Conservation (phyloP, 1,140 invertebrate genomes). For the Drosophila subpulchrella region DNA sequence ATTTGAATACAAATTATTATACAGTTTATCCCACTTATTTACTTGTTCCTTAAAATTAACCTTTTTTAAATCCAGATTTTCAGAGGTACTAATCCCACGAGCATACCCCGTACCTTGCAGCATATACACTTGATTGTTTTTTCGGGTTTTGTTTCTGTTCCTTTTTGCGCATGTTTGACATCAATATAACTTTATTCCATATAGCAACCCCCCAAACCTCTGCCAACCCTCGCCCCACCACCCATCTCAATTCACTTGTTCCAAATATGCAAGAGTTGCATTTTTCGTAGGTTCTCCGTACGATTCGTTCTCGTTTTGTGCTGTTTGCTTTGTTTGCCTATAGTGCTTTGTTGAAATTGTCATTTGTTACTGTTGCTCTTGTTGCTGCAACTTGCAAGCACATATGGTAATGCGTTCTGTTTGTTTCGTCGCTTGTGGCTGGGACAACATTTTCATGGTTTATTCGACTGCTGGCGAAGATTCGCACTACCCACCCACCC, state of each 20-base stretch:
- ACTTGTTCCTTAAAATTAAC: too few species aligned
- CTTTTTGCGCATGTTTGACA: conserved; percentile 74
- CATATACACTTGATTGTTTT: conserved; percentile 29
- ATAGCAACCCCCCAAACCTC: conserved; percentile 20
- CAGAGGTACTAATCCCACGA: not conserved
- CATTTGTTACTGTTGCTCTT: conserved; percentile 49
- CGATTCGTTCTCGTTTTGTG: conserved; percentile 1
- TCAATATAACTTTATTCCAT: conserved; percentile 72
- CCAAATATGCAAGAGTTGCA: conserved; percentile 66
- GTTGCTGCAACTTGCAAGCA: conserved; percentile 21
- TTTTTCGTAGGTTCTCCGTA: conserved; percentile 25
- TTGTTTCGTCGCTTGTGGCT: conserved; percentile 54
- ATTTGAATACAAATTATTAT: too few species aligned
- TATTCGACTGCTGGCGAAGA: conserved; percentile 32
- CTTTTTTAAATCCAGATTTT: not conserved
- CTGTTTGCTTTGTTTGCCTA: conserved; percentile 52
- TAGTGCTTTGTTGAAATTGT: conserved; percentile 71
- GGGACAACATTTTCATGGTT: conserved; percentile 46
- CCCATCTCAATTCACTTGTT: conserved; percentile 63
- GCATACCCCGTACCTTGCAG: conserved; percentile 13
- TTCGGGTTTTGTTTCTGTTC: conserved; percentile 26
- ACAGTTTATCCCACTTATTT: not conserved
- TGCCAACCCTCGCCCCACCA: not conserved
- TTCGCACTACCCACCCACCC: conserved; percentile 11
- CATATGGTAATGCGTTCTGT: conserved; percentile 55